These are phyloP conservation scores for Planococcus citri DNA, from an alignment of 1,140 invertebrate species.

Conservation along the genomic window DNA sequence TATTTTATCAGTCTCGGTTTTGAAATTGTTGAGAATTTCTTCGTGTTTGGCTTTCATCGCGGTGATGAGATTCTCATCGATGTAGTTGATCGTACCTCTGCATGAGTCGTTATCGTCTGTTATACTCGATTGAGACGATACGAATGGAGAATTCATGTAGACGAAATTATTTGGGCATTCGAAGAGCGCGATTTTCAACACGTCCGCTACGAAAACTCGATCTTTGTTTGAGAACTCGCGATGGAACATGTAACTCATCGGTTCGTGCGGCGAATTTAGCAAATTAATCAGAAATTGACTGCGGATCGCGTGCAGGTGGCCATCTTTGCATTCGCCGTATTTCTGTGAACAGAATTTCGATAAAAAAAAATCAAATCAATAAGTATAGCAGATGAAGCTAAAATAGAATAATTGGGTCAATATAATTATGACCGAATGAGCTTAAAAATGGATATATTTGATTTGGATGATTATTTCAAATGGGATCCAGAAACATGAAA, in stretches of 20 bases:
- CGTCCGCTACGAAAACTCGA: not conserved
- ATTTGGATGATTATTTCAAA: too few species aligned
- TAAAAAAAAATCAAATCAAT: too few species aligned
- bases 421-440: too few species aligned
- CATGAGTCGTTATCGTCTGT: not conserved
- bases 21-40: not conserved
- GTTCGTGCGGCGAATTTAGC: not conserved
- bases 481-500: too few species aligned
- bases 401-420: too few species aligned
- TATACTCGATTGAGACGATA: not conserved
- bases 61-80: not conserved
- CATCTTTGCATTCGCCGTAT: not conserved
- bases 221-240: not conserved
- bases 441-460: too few species aligned
- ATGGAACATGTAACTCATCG: constrained; percentile 2
- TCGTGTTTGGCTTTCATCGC: not conserved
- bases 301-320: not conserved
- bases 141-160: not conserved
- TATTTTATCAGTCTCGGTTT: not conserved
- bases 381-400: too few species aligned
- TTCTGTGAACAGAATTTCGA: not conserved
- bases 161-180: not conserved
- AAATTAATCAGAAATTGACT: not conserved
- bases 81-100: not conserved
- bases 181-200: not conserved